Evolutionary conservation across 1,140 invertebrate genomes (phyloP).

Genomic region (Gonatopus flavifemur): DNA sequence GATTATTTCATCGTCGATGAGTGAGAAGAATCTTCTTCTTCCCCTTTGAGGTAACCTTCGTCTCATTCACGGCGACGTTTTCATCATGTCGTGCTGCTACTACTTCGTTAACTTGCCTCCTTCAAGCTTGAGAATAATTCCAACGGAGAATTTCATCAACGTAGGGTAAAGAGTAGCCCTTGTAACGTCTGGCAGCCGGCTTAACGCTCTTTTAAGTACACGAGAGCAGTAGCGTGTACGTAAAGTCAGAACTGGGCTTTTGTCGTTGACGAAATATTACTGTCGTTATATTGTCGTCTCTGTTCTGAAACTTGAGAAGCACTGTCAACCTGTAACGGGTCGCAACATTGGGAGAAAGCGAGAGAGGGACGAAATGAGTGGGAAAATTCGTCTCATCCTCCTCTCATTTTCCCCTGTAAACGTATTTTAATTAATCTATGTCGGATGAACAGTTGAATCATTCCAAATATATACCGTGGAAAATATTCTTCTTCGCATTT

Average conservation of each 20-base stretch:
- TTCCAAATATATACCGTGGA: too few relatives aligned
- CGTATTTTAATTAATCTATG: constrained; percentile 42
- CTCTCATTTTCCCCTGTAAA: constrained; percentile 13
- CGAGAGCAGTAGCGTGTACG: constrained; percentile 15
- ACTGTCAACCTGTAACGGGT: constrained; percentile 16
- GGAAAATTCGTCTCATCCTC: not conserved
- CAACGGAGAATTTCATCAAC: constrained; percentile 34
- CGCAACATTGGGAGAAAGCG: constrained; percentile 10
- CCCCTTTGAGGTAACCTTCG: too few relatives aligned
- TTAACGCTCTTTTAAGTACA: constrained; percentile 32
- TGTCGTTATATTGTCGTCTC: constrained; percentile 39
- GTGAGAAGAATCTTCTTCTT: too few relatives aligned
- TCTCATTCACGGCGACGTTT: constrained; percentile 3
- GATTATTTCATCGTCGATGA: too few relatives aligned
- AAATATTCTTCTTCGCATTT: constrained; percentile 11
- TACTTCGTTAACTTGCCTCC: constrained; percentile 32
- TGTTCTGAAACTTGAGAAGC: constrained; percentile 19
- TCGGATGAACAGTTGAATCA: constrained; percentile 33
- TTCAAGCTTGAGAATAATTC: constrained; percentile 36
- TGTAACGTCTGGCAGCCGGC: constrained; percentile 35
- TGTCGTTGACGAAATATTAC: constrained; percentile 37
- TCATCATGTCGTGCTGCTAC: too few relatives aligned
- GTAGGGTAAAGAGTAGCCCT: constrained; percentile 35
- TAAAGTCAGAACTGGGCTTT: too few relatives aligned
- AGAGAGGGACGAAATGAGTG: too few relatives aligned